A percentile compares a stretch with the other conserved stretches of the same genome.
These are phyloP conservation scores for Sebastes variabilis DNA, from an alignment of 2,797 vertebrate species.

Conservation along the genomic window DNA sequence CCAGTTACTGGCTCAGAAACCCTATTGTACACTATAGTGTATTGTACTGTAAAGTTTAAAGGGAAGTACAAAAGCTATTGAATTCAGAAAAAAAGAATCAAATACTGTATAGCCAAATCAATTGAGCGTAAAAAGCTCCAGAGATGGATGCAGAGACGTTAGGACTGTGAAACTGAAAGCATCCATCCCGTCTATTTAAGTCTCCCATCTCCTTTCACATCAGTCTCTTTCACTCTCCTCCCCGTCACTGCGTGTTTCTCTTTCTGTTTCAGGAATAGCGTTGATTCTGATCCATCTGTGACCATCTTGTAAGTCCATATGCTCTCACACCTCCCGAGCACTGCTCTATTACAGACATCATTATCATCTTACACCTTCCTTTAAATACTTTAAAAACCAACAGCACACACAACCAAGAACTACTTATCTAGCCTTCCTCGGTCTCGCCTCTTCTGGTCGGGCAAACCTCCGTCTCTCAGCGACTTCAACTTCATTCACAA, in stretches of 20 bases:
- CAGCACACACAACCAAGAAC: constrained; percentile 35
- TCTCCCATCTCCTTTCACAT: constrained; percentile 49
- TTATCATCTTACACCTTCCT: constrained; percentile 16
- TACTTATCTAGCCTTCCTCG: constrained; percentile 48
- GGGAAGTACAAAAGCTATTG: constrained; percentile 90
- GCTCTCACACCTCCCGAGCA: constrained; percentile 53
- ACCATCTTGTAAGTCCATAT: constrained; percentile 86
- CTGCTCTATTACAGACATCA: constrained; percentile 39
- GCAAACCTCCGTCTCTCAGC: constrained; percentile 35
- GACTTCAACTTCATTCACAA: constrained; percentile 37
- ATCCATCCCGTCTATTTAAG: constrained; percentile 55
- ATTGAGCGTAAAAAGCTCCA: constrained; percentile 75
- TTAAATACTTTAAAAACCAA: constrained; percentile 13
- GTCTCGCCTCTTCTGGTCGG: constrained; percentile 40
- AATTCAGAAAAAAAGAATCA: constrained; percentile 78
- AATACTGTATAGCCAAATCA: constrained; percentile 82
- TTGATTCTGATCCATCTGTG: constrained; percentile 83
- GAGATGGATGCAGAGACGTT: constrained; percentile 79
- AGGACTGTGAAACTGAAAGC: constrained; percentile 84
- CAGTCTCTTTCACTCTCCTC: constrained; percentile 32
- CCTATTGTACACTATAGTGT: constrained; percentile 96
- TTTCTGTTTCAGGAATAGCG: constrained; percentile 37
- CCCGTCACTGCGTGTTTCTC: constrained; percentile 41
- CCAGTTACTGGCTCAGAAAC: constrained; percentile 87
- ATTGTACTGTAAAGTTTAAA: constrained; percentile 98